These are phyloP conservation scores for Parus major DNA, from an alignment of 2,113 vertebrate genomes.

Conservation along the genomic window DNA sequence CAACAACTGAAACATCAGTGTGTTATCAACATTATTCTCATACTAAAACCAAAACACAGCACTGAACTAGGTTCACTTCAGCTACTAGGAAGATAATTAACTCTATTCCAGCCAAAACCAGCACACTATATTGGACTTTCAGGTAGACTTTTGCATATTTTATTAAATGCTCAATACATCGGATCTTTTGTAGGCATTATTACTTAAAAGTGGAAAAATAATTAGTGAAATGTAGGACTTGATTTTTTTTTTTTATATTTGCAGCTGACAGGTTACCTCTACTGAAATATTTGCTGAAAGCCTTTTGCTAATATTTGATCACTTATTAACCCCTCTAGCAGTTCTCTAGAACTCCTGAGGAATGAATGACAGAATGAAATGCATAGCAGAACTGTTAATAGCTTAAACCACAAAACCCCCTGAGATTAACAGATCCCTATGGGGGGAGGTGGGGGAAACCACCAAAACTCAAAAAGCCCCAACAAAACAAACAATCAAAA, in stretches of 20 bases:
- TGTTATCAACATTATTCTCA: not conserved
- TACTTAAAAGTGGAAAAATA: not conserved
- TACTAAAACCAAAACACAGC: not conserved
- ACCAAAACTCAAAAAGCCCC: not conserved
- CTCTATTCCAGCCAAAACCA: not conserved
- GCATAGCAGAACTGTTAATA: not conserved
- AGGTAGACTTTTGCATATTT: not conserved
- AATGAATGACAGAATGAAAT: not conserved
- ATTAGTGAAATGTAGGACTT: not conserved
- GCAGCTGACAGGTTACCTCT: not conserved
- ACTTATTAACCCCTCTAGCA: not conserved
- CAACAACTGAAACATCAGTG: not conserved
- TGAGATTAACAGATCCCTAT: not conserved
- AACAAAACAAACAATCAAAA: not conserved
- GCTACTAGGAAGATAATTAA: not conserved
- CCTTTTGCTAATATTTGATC: not conserved
- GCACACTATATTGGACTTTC: not conserved
- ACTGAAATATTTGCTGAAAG: not conserved
- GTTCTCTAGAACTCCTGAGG: not conserved
- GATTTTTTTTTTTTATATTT: not conserved
- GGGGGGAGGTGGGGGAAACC: rapidly evolving
- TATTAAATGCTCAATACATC: not conserved
- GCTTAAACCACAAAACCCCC: not conserved
- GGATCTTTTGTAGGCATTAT: not conserved
- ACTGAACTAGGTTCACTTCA: not conserved